These are phyloP conservation scores for Aphidius gifuensis DNA, from an alignment of 1,140 invertebrate genomes.

Conservation along the genomic window DNA sequence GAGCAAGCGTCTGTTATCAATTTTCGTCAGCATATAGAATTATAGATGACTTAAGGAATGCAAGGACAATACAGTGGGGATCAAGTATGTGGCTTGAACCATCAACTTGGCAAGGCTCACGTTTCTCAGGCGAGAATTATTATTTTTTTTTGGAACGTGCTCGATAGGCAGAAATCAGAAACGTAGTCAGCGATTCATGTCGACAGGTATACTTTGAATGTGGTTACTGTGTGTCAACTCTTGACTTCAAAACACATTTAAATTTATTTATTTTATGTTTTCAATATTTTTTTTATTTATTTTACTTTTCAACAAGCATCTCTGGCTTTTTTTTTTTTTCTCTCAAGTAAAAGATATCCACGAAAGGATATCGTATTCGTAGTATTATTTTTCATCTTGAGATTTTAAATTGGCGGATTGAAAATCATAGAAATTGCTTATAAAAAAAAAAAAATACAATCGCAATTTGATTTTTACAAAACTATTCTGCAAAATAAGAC, in stretches of 20 bases:
- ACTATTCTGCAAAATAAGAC: no score
- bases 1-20: no score
- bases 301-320: constrained; percentile 1
- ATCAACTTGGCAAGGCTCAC: neutral
- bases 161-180: constrained; percentile 17
- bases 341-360: neutral
- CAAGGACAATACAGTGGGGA: no score
- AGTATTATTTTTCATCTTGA: constrained; percentile 9
- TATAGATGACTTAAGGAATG: no score
- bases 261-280: neutral
- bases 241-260: neutral
- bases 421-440: no score
- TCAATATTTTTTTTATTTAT: neutral
- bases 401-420: neutral
- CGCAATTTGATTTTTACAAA: no score
- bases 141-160: constrained; percentile 3
- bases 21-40: no score
- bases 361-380: no score
- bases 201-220: constrained; percentile 11
- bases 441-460: no score
- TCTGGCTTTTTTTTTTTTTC: neutral
- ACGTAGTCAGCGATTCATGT: constrained; percentile 24
- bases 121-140: constrained; percentile 8
- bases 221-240: neutral
- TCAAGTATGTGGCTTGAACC: neutral